Percentiles rank a stretch among this genome's conserved stretches.
Evolutionary conservation across 1,140 invertebrate genomes (phyloP).

Genomic region (Drosophila malerkotliana): DNA sequence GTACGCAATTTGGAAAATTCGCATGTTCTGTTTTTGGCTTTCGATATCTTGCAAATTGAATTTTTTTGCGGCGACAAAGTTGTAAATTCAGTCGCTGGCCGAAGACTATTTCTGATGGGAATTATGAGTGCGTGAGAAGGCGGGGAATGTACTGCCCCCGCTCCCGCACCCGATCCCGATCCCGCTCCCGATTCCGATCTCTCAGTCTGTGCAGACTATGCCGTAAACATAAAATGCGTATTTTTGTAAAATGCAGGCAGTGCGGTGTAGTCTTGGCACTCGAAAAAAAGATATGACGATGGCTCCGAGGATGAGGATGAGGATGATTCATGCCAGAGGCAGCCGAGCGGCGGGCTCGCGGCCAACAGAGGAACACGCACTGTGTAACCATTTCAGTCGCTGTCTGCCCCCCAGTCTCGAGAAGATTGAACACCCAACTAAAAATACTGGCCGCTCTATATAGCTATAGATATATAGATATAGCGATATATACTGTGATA

Average conservation of each 20-base stretch:
- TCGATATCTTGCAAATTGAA: slow-evolving; percentile 54
- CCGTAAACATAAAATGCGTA: slow-evolving; percentile 82
- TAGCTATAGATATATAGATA: slow-evolving; percentile 25
- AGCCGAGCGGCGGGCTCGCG: slow-evolving; percentile 69
- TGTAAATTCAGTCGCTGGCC: slow-evolving; percentile 65
- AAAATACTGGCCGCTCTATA: slow-evolving; percentile 74
- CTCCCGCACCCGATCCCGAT: slow-evolving; percentile 14
- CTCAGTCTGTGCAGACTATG: slow-evolving; percentile 29
- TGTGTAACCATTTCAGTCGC: slow-evolving; percentile 54
- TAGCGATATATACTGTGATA: slow-evolving; percentile 11
- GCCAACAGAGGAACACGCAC: slow-evolving; percentile 70
- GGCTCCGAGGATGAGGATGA: slow-evolving; percentile 7
- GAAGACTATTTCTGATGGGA: slow-evolving; percentile 71
- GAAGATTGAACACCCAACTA: slow-evolving; percentile 75
- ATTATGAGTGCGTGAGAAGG: slow-evolving; percentile 71
- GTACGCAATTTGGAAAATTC: slow-evolving; percentile 50
- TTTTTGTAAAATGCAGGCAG: slow-evolving; percentile 76
- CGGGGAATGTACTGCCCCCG: slow-evolving; percentile 16
- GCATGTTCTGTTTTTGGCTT: slow-evolving; percentile 16
- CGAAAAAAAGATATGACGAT: slow-evolving; percentile 10
- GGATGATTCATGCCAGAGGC: slow-evolving; percentile 73
- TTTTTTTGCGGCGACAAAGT: slow-evolving; percentile 60
- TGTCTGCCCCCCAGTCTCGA: slow-evolving; percentile 59
- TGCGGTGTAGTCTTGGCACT: slow-evolving; percentile 6
- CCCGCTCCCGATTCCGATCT: slow-evolving; percentile 6